Percentiles rank a stretch among this genome's conserved stretches.
These are phyloP conservation scores for Pseudomyrmex gracilis DNA, from an alignment of 1,140 invertebrate genomes.

Conservation along the genomic window DNA sequence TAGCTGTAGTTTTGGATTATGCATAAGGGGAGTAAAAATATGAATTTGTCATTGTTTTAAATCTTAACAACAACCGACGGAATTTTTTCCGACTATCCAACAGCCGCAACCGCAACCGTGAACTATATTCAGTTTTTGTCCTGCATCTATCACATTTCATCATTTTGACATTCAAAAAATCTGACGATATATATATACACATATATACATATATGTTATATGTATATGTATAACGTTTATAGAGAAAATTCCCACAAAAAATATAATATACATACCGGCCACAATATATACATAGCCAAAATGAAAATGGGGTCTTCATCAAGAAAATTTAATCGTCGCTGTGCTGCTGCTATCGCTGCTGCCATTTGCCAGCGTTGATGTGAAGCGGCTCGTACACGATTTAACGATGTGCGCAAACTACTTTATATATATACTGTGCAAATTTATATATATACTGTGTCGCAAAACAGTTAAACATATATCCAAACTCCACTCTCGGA, in stretches of 20 bases:
- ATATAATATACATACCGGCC: constrained; percentile 27
- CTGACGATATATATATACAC: too few species aligned
- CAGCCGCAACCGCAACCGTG: constrained; percentile 2
- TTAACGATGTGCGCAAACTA: constrained; percentile 15
- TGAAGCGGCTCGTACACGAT: constrained; percentile 39
- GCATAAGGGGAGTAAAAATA: not conserved
- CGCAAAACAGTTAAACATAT: too few species aligned
- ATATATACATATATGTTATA: too few species aligned
- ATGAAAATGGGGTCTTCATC: constrained; percentile 19
- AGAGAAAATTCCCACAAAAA: constrained; percentile 19
- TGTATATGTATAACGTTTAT: not conserved
- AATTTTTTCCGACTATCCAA: constrained; percentile 8
- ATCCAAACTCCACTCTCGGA: not conserved
- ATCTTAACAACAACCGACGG: not conserved
- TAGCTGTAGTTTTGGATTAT: not conserved
- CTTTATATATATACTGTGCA: not conserved
- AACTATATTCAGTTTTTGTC: constrained; percentile 17
- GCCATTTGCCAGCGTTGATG: constrained; percentile 37
- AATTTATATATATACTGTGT: too few species aligned
- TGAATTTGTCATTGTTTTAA: constrained; percentile 1
- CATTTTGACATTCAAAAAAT: constrained; percentile 16
- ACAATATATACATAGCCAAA: not conserved
- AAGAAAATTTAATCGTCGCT: constrained; percentile 52
- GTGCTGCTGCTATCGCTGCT: constrained; percentile 60
- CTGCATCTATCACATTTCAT: constrained; percentile 7